Evolutionary conservation across 2,888 invertebrate genomes (phyloP).

Genomic region (Andrena bicolor): DNA sequence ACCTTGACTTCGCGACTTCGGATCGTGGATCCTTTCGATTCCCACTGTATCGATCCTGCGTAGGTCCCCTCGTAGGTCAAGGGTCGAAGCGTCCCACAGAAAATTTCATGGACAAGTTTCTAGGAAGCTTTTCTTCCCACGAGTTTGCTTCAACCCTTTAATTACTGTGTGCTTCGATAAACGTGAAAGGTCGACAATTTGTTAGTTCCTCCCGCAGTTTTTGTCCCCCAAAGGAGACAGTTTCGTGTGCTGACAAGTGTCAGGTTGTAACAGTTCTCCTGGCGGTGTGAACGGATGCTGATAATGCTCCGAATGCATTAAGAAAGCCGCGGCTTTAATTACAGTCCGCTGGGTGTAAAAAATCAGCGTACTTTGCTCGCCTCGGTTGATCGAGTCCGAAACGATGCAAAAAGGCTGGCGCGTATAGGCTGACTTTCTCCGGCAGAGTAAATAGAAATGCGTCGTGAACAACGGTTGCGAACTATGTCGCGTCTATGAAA

Average conservation of each 20-base stretch:
- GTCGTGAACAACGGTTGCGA: conserved; percentile 22
- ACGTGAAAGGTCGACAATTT: no score
- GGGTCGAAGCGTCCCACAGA: neutral
- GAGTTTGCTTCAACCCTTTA: no score
- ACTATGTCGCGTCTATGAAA: conserved; percentile 63
- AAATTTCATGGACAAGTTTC: no score
- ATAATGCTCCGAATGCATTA: neutral
- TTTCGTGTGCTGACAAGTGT: neutral
- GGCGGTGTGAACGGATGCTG: neutral
- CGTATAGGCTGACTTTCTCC: conserved; percentile 63
- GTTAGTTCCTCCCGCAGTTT: neutral
- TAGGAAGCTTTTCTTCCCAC: no score
- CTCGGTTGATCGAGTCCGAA: conserved; percentile 50
- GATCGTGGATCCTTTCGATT: conserved; percentile 26
- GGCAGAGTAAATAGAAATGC: conserved; percentile 69
- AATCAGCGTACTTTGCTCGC: conserved; percentile 15
- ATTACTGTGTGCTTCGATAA: no score
- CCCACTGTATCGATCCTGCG: conserved; percentile 24
- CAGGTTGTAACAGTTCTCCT: neutral
- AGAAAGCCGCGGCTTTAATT: conserved; percentile 40
- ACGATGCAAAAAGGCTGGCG: conserved; percentile 52
- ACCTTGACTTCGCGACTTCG: conserved; percentile 53
- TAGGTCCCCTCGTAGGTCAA: conserved; percentile 26
- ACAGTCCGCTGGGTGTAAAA: neutral
- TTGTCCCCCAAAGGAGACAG: neutral